phyloP scores from a whole-genome alignment of 2,888 invertebrate species.

The Dryadula phaetusa region DNA sequence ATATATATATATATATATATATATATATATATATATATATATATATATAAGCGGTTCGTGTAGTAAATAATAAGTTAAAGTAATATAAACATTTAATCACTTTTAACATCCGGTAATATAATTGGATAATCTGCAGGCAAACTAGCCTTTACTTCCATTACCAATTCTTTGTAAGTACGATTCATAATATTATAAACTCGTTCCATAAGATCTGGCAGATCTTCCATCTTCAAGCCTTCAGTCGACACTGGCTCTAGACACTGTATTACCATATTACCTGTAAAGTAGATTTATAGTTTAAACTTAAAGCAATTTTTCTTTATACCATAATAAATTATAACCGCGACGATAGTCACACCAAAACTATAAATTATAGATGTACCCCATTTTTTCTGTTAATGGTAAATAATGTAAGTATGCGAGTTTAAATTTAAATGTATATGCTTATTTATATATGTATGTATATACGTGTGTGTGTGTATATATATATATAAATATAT shows the following conservation, averaged over 20 bases:
- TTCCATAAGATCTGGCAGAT: slow-evolving; percentile 77
- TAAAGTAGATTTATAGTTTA: no score
- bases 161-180: slow-evolving; percentile 75
- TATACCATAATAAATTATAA: background rate
- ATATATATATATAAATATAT: no score
- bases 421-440: no score
- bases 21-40: no score
- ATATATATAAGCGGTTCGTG: no score
- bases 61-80: background rate
- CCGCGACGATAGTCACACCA: background rate
- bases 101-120: slow-evolving; percentile 44
- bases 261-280: slow-evolving; percentile 82
- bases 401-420: no score
- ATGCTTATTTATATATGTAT: no score
- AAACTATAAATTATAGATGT: background rate
- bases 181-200: slow-evolving; percentile 78
- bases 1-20: no score
- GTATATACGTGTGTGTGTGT: no score
- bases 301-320: no score
- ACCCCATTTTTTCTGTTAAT: no score
- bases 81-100: background rate
- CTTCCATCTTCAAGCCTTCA: slow-evolving; percentile 73
- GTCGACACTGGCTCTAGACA: slow-evolving; percentile 82
- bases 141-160: slow-evolving; percentile 74
- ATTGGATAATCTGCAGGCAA: slow-evolving; percentile 78